Base-by-base conservation (phyloP, 2,888 invertebrate species). In the Amiota minor region DNA sequence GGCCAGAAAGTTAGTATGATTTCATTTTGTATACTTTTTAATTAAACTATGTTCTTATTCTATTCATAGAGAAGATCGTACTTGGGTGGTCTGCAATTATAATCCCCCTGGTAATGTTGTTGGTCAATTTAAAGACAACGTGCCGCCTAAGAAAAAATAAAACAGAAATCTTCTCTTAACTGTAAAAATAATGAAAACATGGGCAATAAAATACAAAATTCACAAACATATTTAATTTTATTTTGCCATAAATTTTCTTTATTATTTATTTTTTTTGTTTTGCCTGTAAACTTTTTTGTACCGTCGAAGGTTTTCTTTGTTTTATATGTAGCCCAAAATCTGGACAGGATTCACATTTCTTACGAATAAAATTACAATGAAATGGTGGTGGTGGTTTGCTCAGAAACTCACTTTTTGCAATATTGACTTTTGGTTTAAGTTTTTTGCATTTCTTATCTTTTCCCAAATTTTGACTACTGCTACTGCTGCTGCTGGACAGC, bases 51-150 rank as follows among this genome's bases (percentile, higher is more conserved):
- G 6, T 12, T 61, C 65, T 59, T 8, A 46, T 59, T 0, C 20
- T 6, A 56, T 35, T 78, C 72, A 12, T 23, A 46, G 94, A 93
- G 86, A 92, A 94, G 78, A 95, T 94, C 88, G 77, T 1, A 84
- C 84, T 12, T 88, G 81, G 82, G 96, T 98, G 0, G 98, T 98
- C 0, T 96, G 95, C 50, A 95, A 97, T 89, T 98, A 98, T 88
- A 93, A 92, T 81, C 98, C 98, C 0, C 94, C 97, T 0, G 98
- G 98, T 2, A 98, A 98, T 89, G 93, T 95, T 78, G 91, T 94
- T 61, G 95, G 95, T 1, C 93, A 93, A 82, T 96, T 94, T 84
- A 91, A 92, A 16, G 92, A 92, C 45, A 95, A 96, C 88, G 96
- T 96, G 12, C 93, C 92, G 11, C 93, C 77, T 9, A 68, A 61